Evolutionary conservation across 2,797 vertebrate genomes (phyloP).

Genomic region (Poeciliopsis paucimaculata): DNA sequence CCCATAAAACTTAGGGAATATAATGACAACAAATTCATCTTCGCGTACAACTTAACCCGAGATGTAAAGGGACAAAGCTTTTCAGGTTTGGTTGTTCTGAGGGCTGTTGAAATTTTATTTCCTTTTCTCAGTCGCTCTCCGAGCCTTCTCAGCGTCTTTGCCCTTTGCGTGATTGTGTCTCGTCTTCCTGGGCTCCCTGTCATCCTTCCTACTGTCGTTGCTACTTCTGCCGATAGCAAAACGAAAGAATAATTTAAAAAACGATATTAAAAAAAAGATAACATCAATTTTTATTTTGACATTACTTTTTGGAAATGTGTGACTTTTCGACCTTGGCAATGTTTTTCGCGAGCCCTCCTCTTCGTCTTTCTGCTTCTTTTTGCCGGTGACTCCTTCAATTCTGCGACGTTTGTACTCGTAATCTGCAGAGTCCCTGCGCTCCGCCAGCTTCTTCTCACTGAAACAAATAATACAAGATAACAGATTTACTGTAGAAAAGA

Average conservation of each 20-base stretch:
- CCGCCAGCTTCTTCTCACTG: slow-evolving; percentile 82
- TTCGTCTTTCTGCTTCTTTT: slow-evolving; percentile 80
- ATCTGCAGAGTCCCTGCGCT: slow-evolving; percentile 80
- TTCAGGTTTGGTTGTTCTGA: slow-evolving; percentile 26
- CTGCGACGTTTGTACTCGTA: slow-evolving; percentile 70
- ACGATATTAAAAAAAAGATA: background rate
- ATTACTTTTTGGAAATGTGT: slow-evolving; percentile 8
- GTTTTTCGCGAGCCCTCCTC: slow-evolving; percentile 63
- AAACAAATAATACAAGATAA: slow-evolving; percentile 13
- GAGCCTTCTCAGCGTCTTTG: slow-evolving; percentile 86
- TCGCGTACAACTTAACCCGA: slow-evolving; percentile 14
- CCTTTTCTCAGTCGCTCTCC: slow-evolving; percentile 79
- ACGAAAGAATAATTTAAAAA: slow-evolving; percentile 16
- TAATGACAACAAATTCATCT: slow-evolving; percentile 8
- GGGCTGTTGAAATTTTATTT: slow-evolving; percentile 79
- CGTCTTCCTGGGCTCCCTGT: slow-evolving; percentile 84
- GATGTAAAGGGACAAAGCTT: slow-evolving; percentile 28
- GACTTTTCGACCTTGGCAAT: slow-evolving; percentile 43
- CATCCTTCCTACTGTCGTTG: slow-evolving; percentile 68
- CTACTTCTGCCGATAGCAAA: slow-evolving; percentile 49
- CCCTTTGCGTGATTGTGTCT: slow-evolving; percentile 86
- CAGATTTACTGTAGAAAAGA: background rate
- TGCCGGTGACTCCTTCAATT: slow-evolving; percentile 71
- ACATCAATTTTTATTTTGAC: background rate
- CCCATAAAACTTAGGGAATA: background rate